Percentiles rank a stretch among this genome's conserved stretches.
Conservation (phyloP, 2,888 invertebrate species). For the Thera obeliscata region DNA sequence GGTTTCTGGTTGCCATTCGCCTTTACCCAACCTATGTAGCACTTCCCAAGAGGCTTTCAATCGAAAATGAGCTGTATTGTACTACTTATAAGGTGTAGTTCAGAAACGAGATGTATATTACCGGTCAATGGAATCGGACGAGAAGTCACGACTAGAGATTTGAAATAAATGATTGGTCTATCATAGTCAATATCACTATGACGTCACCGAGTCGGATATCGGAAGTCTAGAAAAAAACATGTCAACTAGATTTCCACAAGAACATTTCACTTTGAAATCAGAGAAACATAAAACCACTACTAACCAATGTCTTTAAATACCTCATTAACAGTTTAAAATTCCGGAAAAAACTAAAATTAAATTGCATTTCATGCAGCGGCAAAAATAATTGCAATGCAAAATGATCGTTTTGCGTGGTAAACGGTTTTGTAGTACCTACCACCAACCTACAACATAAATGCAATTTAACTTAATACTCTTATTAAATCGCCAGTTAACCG, state of each 20-base stretch:
- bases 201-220: not conserved
- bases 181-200: not conserved
- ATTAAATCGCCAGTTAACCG: not conserved
- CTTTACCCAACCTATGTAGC: slow-evolving; percentile 22
- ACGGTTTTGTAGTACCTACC: not conserved
- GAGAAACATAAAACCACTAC: not conserved
- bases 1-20: slow-evolving; percentile 53
- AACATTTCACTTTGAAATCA: not conserved
- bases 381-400: not conserved
- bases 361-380: not conserved
- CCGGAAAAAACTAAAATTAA: not conserved
- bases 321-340: not conserved
- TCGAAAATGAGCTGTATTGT: slow-evolving; percentile 6
- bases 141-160: not conserved
- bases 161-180: not conserved
- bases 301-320: not conserved
- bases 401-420: not conserved
- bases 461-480: not conserved
- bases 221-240: not conserved
- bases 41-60: not conserved
- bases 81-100: not conserved
- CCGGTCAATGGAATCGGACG: not conserved
- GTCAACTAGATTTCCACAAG: not conserved
- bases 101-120: not conserved
- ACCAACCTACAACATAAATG: not conserved